Conservation (phyloP, 2,113 vertebrate genomes). For the Corydoras maculifer region DNA sequence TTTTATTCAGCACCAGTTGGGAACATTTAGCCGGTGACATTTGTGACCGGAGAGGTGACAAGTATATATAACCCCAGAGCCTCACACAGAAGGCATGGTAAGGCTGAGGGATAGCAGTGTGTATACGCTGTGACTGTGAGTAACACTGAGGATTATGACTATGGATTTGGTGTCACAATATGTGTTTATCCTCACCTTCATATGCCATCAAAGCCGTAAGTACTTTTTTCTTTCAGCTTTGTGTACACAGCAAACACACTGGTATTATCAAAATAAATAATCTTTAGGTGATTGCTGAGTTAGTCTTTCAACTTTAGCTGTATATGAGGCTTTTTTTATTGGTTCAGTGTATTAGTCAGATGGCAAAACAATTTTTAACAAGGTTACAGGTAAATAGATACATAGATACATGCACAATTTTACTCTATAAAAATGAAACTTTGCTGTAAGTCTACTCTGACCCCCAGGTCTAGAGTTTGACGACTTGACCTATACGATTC, state of each 20-base stretch:
- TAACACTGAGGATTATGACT: conserved; percentile 32
- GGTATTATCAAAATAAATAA: too few relatives aligned
- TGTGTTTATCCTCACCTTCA: conserved; percentile 48
- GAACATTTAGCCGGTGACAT: conserved; percentile 46
- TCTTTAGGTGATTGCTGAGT: too few relatives aligned
- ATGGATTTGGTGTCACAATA: conserved; percentile 36
- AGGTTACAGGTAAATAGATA: too few relatives aligned
- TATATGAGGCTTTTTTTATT: too few relatives aligned
- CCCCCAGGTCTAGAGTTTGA: too few relatives aligned
- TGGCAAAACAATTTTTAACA: too few relatives aligned
- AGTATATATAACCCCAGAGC: conserved; percentile 54
- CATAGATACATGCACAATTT: too few relatives aligned
- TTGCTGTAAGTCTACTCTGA: too few relatives aligned
- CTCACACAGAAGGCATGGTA: conserved; percentile 37
- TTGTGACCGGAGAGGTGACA: conserved; percentile 44
- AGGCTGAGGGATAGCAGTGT: conserved; percentile 7
- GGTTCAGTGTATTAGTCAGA: too few relatives aligned
- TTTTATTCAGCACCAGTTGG: conserved; percentile 41
- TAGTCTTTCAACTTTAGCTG: too few relatives aligned
- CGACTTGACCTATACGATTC: too few relatives aligned
- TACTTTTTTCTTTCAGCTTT: conserved; percentile 42
- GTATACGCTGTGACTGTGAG: conserved; percentile 38
- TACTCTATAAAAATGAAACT: too few relatives aligned
- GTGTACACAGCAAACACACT: neutral
- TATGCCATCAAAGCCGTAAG: conserved; percentile 61